Percentiles rank a stretch among this genome's conserved stretches.
These are phyloP conservation scores for Pollenia labialis DNA, from an alignment of 2,888 invertebrate genomes.

Conservation along the genomic window DNA sequence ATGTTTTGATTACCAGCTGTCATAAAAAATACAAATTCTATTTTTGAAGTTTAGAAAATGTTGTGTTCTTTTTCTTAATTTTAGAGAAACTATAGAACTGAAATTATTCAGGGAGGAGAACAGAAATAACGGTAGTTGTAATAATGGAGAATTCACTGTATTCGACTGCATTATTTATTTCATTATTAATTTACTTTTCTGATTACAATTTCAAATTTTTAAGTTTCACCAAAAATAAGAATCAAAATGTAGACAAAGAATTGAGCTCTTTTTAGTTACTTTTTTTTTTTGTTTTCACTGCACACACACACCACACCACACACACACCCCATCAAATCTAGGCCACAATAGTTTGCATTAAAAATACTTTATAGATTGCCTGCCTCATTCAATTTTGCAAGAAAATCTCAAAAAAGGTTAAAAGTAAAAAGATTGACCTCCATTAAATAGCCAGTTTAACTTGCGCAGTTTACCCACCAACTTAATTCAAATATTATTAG, in stretches of 20 bases:
- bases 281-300: slow-evolving; percentile 4
- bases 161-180: background rate
- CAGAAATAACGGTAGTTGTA: background rate
- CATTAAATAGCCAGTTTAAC: too few relatives aligned
- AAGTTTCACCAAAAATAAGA: background rate
- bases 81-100: too few relatives aligned
- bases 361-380: background rate
- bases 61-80: too few relatives aligned
- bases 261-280: slow-evolving; percentile 7
- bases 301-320: background rate
- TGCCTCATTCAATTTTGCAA: too few relatives aligned
- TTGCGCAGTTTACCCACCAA: too few relatives aligned
- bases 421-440: too few relatives aligned
- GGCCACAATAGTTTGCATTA: background rate
- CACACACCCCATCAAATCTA: slow-evolving; percentile 21
- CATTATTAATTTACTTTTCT: background rate
- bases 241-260: slow-evolving; percentile 1
- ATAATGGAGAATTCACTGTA: background rate
- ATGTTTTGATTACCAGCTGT: background rate
- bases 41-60: too few relatives aligned
- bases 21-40: too few relatives aligned
- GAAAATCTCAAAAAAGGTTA: too few relatives aligned
- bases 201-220: slow-evolving; percentile 19
- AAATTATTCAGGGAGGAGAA: too few relatives aligned
- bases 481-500: too few relatives aligned